Base-by-base conservation (phyloP, 2,888 invertebrate species). In the Eurytoma adleriae region DNA sequence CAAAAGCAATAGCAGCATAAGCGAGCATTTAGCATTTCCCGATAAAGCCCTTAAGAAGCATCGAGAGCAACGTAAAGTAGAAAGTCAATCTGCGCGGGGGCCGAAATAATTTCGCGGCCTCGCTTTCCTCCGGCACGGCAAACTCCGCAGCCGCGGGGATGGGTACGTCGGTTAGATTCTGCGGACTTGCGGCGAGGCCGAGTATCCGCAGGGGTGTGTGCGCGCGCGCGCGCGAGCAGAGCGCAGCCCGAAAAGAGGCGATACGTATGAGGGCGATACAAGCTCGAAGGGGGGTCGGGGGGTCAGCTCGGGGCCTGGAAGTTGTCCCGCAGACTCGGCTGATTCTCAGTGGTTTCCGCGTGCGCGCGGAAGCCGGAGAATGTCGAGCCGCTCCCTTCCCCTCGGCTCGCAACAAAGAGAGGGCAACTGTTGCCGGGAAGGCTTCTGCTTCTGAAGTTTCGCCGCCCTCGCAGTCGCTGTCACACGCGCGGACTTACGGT, bases 331-430 rank as follows among this genome's bases (percentile, higher is more conserved):
- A 50, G 74, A 68, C 40, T 78, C 66, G 27, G 69, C 40, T 74
- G 78, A 62, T 66, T 74, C 74, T 81, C 66, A 67, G 81, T 67
- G 74, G 74, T 81, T 81, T 81, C 75, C 75, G 68, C 59, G 59
- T 20, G 68, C 59, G 13, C 70, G 30, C 48, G 67, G 74, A 81
- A 78, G 78, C 81, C 78, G 14, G 66, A 67, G 74, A 78, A 81
- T 74, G 73, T 70, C 66, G 66, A 40, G 40, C 48, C n/a, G 16
- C 18, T 3, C 14, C 16, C 20, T 2, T 14, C 24, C 12, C 66
- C 18, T 48, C 56, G 14, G 50, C n/a, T 16, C 61, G 30, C 20
- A 72, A 75, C 66, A 79, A 64, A 68, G 73, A 62, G 57, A 27
- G 54, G 7, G 68, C 7, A 68, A 67, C 70, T 76, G 69, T 59